Conservation (phyloP, 2,113 vertebrate genomes). For the Zosterops japonicus region DNA sequence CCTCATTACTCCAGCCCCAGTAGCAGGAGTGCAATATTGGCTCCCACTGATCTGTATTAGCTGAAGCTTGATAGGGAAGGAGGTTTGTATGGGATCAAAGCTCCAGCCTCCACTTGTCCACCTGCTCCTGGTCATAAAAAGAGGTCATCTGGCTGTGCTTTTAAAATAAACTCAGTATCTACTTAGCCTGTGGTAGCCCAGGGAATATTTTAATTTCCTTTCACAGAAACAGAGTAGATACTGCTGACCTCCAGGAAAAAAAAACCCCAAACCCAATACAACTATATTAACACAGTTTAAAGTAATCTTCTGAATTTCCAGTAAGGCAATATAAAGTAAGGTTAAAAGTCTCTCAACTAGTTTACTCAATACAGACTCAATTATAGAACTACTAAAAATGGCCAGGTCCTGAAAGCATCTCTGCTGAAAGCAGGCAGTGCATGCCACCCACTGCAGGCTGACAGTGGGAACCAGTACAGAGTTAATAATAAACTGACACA, state of each 20-base stretch:
- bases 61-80: not conserved
- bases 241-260: not conserved
- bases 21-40: not conserved
- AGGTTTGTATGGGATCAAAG: not conserved
- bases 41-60: constrained; percentile 1
- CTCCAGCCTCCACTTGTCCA: not conserved
- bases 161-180: not conserved
- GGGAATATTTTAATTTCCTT: constrained; percentile 33
- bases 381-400: not conserved
- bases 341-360: not conserved
- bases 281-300: constrained; percentile 3
- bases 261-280: not conserved
- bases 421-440: not conserved
- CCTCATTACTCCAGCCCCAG: constrained; percentile 14
- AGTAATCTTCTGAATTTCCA: constrained; percentile 14
- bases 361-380: constrained; percentile 36
- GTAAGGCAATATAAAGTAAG: not conserved
- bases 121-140: not conserved
- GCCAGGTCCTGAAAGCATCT: not conserved
- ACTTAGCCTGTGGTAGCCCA: not conserved
- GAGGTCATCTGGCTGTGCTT: not conserved
- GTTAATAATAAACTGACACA: not conserved
- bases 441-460: not conserved
- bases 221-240: not conserved
- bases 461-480: not conserved